Evolutionary conservation across 2,888 invertebrate species (phyloP).

Genomic region (Agrotis puta): DNA sequence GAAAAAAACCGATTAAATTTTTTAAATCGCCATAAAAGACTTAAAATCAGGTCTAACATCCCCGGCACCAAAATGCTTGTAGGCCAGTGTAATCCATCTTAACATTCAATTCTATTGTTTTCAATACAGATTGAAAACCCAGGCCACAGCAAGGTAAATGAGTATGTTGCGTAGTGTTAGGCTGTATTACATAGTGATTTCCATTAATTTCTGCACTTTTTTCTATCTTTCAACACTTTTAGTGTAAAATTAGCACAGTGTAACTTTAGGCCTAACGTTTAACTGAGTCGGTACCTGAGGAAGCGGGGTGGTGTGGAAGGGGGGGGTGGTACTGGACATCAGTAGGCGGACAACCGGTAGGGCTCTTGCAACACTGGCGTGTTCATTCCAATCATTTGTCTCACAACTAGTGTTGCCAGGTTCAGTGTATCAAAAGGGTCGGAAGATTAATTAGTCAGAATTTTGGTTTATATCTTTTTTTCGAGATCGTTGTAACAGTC

Average conservation of each 20-base stretch:
- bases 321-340: not conserved
- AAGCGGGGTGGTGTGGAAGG: not conserved
- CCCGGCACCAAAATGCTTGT: too few relatives aligned
- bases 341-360: not conserved
- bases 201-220: slow-evolving; percentile 29
- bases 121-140: slow-evolving; percentile 76
- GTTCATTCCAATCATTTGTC: too few relatives aligned
- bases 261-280: not conserved
- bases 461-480: too few relatives aligned
- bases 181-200: slow-evolving; percentile 37
- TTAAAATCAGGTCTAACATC: too few relatives aligned
- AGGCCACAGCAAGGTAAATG: slow-evolving; percentile 80
- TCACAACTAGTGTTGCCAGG: too few relatives aligned
- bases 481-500: too few relatives aligned
- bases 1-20: too few relatives aligned
- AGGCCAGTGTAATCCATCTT: too few relatives aligned
- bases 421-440: too few relatives aligned
- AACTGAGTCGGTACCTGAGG: not conserved
- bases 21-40: too few relatives aligned
- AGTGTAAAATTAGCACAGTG: slow-evolving; percentile 34
- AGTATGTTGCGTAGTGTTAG: slow-evolving; percentile 42
- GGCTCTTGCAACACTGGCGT: not conserved
- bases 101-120: slow-evolving; percentile 67
- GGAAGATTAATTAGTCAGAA: too few relatives aligned
- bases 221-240: slow-evolving; percentile 27